phyloP scores from a whole-genome alignment of 2,113 vertebrate species.

The Myrmecophaga tridactyla region DNA sequence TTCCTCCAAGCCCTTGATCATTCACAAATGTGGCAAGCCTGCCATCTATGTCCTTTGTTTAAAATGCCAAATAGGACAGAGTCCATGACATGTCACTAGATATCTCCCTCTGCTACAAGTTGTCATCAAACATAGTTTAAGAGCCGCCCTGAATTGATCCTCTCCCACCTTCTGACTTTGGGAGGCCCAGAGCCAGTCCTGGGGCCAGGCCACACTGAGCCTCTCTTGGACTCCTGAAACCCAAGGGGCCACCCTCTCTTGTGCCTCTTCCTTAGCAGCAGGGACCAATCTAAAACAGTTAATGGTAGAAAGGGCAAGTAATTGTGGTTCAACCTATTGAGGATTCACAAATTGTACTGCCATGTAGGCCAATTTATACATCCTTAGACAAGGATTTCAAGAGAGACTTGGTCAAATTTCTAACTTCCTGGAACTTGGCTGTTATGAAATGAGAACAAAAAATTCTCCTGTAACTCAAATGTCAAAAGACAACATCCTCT shows the following conservation, averaged over 20 bases:
- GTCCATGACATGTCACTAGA: neutral
- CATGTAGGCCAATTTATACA: neutral
- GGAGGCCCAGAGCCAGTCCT: neutral
- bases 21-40: fast-evolving
- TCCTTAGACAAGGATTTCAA: neutral
- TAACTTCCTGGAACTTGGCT: neutral
- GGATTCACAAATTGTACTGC: neutral
- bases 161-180: neutral
- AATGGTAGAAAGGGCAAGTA: neutral
- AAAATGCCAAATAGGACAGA: fast-evolving
- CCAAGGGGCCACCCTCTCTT: too few species aligned
- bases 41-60: neutral
- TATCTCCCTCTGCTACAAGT: neutral
- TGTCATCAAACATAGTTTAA: neutral
- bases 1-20: neutral
- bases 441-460: neutral
- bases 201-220: neutral
- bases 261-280: neutral
- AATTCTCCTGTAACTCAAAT: neutral
- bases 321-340: fast-evolving
- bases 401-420: neutral
- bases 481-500: neutral
- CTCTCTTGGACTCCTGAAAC: neutral
- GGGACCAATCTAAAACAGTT: neutral
- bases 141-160: neutral